phyloP scores from a whole-genome alignment of 1,140 invertebrate species.

The Drosophila lowei region DNA sequence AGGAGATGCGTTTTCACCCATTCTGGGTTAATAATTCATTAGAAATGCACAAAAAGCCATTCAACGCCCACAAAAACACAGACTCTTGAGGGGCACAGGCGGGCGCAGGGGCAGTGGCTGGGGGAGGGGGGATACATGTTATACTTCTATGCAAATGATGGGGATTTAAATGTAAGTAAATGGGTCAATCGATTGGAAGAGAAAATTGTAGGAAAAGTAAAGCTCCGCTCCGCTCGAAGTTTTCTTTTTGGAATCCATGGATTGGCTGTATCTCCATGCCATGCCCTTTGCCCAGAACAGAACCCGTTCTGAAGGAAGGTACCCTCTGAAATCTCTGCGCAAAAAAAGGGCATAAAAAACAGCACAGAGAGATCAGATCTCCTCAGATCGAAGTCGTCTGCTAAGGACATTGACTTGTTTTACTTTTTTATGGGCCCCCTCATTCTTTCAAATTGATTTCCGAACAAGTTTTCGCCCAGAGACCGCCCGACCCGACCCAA shows the following conservation, averaged over 20 bases:
- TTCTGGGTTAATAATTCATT: constrained; percentile 70
- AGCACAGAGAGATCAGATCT: background rate
- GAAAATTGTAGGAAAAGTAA: too few relatives aligned
- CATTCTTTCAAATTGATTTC: constrained; percentile 51
- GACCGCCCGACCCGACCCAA: background rate
- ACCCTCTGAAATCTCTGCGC: background rate
- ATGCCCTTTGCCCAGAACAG: background rate
- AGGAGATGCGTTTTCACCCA: constrained; percentile 58
- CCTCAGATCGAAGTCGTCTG: constrained; percentile 27
- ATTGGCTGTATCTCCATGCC: background rate
- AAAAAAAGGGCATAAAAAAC: background rate
- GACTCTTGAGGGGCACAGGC: background rate
- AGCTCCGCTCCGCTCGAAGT: too few relatives aligned
- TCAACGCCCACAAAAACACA: constrained; percentile 18
- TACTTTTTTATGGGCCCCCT: constrained; percentile 23
- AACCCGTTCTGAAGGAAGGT: constrained; percentile 33
- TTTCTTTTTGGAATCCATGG: background rate
- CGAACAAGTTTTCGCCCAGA: constrained; percentile 51
- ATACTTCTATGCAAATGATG: constrained; percentile 54
- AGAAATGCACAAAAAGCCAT: constrained; percentile 51
- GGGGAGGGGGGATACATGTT: background rate
- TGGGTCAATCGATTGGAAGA: constrained; percentile 51
- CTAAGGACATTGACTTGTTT: constrained; percentile 69
- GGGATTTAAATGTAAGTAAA: constrained; percentile 65
- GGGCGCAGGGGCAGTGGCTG: too few relatives aligned